Evolutionary conservation across 37 sponge, comb jelly and placozoan genomes (phyloP), one percentile per base, ranked within the genome.

Genomic region (Amphimedon queenslandica): DNA sequence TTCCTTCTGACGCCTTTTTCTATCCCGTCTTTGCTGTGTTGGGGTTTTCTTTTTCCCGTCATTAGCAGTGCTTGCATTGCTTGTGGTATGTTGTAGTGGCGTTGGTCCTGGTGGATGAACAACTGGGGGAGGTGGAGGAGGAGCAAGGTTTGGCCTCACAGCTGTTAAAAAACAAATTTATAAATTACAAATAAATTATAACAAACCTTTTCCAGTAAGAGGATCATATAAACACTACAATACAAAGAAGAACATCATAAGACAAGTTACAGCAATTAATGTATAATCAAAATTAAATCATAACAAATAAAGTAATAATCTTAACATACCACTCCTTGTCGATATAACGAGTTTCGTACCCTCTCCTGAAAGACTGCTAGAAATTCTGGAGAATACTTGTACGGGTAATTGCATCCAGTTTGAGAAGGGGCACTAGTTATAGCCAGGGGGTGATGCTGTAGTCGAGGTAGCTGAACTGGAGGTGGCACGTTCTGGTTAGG

Each of bases 321-420:
- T n/a, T 31, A 8, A 55, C 83, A 32, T 29, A 88, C 79, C 70
- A 90, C 91, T 47, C 91, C 91, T 67, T 90, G 91, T 28, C 73
- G 38, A 27, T 40, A 21, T 23, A 90, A 73, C 4, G 91, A 85
- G 5, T 77, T 78, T 64, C 66, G 77, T 23, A 90, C 87, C 55
- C 91, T 35, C 2, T 75, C 64, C 53, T 90, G 91, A 13, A 73
- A 85, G 18, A 57, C 66, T 21, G 33, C 38, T 36, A 85, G 33
- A 39, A 85, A 73, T 11, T 81, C 83, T 37, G 84, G 66, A 0
- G 87, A 71, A 32, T 56, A 66, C 35, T 75, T 78, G 23, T 70
- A 27, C 21, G 39, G 53, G 13, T 25, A 33, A 10, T 4, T 28
- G 6, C 31, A 23, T 33, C 31, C 69, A 33, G 4, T 67, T 67